Evolutionary conservation across 2,113 vertebrate species (phyloP), one percentile per base, ranked within the genome.

Genomic region (Cisticola juncidis): DNA sequence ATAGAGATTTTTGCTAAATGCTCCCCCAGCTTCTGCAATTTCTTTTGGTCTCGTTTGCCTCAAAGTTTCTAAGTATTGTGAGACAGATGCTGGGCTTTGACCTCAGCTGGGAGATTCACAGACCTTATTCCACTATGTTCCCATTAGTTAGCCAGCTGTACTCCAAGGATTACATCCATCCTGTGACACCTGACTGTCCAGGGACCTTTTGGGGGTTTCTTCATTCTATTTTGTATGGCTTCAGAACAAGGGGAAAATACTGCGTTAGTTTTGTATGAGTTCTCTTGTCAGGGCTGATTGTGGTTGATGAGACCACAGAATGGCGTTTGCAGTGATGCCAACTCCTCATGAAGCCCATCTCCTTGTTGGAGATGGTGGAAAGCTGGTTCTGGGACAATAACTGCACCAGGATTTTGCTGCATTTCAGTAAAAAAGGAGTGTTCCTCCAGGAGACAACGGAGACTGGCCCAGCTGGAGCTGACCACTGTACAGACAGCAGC

Each of bases 381-480:
- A 58, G 20, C 17, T 79, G 23, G 14, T 83, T 88, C 68, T 86
- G 68, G 25, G 60, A 54, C 23, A 66, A 35, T 12, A 77, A 38
- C 36, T 40, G 23, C 3, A 4, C 28, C 54, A 62, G 26, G 23
- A 80, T 28, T 45, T 80, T 11, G 38, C 26, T 83, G 33, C 18
- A 50, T 76, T 82, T 90, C 62, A 50, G 33, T 70, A 70, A 62
- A 79, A 85, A 40, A 48, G 36, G 0, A 0, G 5, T 24, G 31
- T 31, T 3, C 0, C 19, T 54, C 1, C 1, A 31, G 29, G 22
- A 54, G 13, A 50, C 28, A 61, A 13, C 1, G 2, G 38, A n/a
- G 71, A 14, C 29, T 90, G 60, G 12, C 47, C 45, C 76, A 74
- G 42, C 19, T 84, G 54, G 53, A 85, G 31, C 22, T 80, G 53